Base-by-base conservation (phyloP, 2,797 vertebrate genomes). In the Botia almorhae region DNA sequence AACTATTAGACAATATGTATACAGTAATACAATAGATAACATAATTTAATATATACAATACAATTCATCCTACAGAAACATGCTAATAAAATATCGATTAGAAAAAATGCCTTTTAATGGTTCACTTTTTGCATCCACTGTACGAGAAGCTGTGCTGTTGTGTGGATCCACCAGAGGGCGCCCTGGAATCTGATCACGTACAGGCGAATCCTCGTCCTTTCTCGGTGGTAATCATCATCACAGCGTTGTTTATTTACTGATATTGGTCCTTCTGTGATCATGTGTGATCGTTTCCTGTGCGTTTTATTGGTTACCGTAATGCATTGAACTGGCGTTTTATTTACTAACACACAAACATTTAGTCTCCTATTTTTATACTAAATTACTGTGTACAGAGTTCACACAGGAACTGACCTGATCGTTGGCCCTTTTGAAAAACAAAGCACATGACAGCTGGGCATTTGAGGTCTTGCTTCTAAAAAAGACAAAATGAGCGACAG, bases 321-420 rank as follows among this genome's bases (percentile, higher is more conserved):
- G 39, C 8, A 13, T 12, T 23, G 23, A 55, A 16, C 2, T 1
- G 1, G 4, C 1, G 10, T 67, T 56, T 67, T 56, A 39, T 19
- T 33, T 7, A 21, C 6, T 2, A 7, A 26, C 21, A n/a, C 10
- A 39, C 53, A 3, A 6, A 65, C 58, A 11, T 13, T 94, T 69
- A 92, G 89, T 1, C 12, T 39, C 36, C 6, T 0, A 2, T 14
- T 6, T 33, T 58, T 17, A 29, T 7, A 13, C 21, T 48, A 16
- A 19, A 19, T 19, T 14, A 33, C 43, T n/a, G 36, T 2, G 51
- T 26, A 33, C 43, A 6, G 48, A 39, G 13, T 58, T 21, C 53
- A 43, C n/a, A 58, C 43, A 39, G 1, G 10, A 23, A 14, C 13
- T 1, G 14, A n/a, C 33, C 26, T 33, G 61, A 17, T 33, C 21